Conservation (phyloP, 2,888 invertebrate genomes). For the Mesochorus sp. region DNA sequence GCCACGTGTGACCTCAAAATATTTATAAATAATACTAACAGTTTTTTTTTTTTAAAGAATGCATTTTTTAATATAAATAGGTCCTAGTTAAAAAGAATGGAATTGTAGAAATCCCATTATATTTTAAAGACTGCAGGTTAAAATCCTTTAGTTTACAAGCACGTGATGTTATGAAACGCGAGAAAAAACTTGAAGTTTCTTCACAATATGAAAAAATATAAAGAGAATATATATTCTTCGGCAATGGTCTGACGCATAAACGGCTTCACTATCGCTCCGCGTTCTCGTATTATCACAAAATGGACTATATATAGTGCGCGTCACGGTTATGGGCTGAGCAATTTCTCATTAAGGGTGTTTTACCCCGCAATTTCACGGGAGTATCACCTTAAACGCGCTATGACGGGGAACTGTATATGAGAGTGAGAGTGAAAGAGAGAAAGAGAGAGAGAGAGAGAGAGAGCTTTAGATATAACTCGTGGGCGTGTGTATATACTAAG, state of each 20-base stretch:
- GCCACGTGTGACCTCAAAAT: not conserved
- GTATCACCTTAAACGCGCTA: slow-evolving; percentile 42
- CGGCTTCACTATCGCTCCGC: slow-evolving; percentile 13
- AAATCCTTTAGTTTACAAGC: too few relatives aligned
- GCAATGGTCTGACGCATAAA: slow-evolving; percentile 10
- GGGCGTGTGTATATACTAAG: not conserved
- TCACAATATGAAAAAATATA: not conserved
- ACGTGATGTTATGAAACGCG: too few relatives aligned
- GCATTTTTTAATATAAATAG: too few relatives aligned
- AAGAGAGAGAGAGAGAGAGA: too few relatives aligned
- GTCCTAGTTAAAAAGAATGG: too few relatives aligned
- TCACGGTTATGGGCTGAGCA: slow-evolving; percentile 34
- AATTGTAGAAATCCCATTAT: too few relatives aligned
- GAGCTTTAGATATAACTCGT: too few relatives aligned
- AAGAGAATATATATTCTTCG: not conserved
- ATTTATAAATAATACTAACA: not conserved
- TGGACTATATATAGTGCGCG: not conserved
- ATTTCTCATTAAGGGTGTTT: slow-evolving; percentile 56
- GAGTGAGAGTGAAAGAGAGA: too few relatives aligned
- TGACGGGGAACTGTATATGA: slow-evolving; percentile 36
- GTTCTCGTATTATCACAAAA: slow-evolving; percentile 1
- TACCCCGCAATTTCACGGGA: slow-evolving; percentile 50
- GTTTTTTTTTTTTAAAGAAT: not conserved
- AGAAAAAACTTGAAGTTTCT: not conserved
- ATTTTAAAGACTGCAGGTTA: too few relatives aligned